A percentile compares a stretch with the other conserved stretches of the same genome.
Evolutionary conservation across 2,888 invertebrate genomes (phyloP).

Genomic region (Mallateleia sp.): DNA sequence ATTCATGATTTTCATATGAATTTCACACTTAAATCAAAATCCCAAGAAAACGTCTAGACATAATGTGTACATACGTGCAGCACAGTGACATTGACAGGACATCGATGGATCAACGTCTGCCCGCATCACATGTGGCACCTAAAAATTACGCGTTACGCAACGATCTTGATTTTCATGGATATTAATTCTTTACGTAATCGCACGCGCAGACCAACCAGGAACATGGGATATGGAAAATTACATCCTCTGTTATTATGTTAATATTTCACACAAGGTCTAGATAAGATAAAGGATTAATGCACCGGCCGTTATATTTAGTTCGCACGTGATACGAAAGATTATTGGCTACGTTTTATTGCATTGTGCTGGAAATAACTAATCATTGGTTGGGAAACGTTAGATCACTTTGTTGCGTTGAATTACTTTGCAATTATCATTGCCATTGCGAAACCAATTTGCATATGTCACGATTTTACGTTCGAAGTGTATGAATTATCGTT

Average conservation of each 20-base stretch:
- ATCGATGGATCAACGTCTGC: neutral
- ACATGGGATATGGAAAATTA: slow-evolving; percentile 65
- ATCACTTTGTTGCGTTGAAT: slow-evolving; percentile 4
- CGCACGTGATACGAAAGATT: slow-evolving; percentile 49
- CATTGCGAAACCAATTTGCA: no score
- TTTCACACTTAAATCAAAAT: no score
- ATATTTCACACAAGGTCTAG: slow-evolving; percentile 76
- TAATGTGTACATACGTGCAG: neutral
- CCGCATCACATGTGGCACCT: slow-evolving; percentile 4
- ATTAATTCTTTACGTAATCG: slow-evolving; percentile 59
- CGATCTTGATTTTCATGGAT: slow-evolving; percentile 47
- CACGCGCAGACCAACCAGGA: slow-evolving; percentile 49
- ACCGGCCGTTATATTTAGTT: slow-evolving; percentile 49
- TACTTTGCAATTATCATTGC: no score
- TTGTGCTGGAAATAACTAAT: slow-evolving; percentile 41
- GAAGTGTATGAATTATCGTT: no score
- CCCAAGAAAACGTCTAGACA: neutral
- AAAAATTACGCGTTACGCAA: slow-evolving; percentile 53
- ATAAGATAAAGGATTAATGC: slow-evolving; percentile 59
- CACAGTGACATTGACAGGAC: neutral
- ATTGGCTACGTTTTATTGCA: slow-evolving; percentile 44
- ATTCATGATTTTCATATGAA: no score
- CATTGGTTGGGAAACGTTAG: slow-evolving; percentile 35
- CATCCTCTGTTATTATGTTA: slow-evolving; percentile 76
- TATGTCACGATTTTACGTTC: no score